phyloP scores from a whole-genome alignment of 2,113 vertebrate genomes.

The Oryzias javanicus region DNA sequence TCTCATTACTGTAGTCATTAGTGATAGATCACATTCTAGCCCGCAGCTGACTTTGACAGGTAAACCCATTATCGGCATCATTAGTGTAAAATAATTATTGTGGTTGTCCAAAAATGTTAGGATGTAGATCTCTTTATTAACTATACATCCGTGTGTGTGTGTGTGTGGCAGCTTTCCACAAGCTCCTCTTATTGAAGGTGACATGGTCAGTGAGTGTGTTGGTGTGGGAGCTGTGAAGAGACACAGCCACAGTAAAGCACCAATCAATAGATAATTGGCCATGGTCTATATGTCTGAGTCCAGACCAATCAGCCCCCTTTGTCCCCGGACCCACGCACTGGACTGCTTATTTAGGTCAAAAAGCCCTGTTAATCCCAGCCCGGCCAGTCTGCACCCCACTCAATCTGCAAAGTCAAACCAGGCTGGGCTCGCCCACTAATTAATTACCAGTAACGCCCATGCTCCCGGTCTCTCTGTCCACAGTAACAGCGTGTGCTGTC shows the following conservation, averaged over 20 bases:
- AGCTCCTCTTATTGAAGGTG: conserved; percentile 68
- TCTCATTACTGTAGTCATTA: conserved; percentile 51
- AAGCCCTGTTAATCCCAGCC: conserved; percentile 77
- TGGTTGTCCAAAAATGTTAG: conserved; percentile 63
- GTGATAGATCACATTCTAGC: conserved; percentile 39
- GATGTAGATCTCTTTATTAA: conserved; percentile 50
- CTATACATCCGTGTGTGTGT: conserved; percentile 34
- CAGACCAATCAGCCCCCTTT: conserved; percentile 81
- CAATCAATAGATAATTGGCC: conserved; percentile 91
- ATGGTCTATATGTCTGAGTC: conserved; percentile 79
- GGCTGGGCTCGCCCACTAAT: conserved; percentile 79
- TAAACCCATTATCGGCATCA: conserved; percentile 59
- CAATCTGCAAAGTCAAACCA: conserved; percentile 58
- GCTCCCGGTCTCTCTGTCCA: conserved; percentile 16
- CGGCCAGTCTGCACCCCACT: conserved; percentile 44
- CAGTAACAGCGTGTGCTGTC: conserved; percentile 50
- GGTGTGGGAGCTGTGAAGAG: conserved; percentile 75
- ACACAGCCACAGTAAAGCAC: conserved; percentile 80
- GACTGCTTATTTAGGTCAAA: conserved; percentile 88
- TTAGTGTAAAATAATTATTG: conserved; percentile 74
- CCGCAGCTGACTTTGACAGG: conserved; percentile 55
- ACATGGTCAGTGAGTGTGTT: conserved; percentile 76
- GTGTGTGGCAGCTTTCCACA: conserved; percentile 7
- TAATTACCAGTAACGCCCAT: conserved; percentile 81
- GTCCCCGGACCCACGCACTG: conserved; percentile 76